These are phyloP conservation scores for Nomada fabriciana DNA, from an alignment of 2,888 invertebrate species.

Conservation along the genomic window DNA sequence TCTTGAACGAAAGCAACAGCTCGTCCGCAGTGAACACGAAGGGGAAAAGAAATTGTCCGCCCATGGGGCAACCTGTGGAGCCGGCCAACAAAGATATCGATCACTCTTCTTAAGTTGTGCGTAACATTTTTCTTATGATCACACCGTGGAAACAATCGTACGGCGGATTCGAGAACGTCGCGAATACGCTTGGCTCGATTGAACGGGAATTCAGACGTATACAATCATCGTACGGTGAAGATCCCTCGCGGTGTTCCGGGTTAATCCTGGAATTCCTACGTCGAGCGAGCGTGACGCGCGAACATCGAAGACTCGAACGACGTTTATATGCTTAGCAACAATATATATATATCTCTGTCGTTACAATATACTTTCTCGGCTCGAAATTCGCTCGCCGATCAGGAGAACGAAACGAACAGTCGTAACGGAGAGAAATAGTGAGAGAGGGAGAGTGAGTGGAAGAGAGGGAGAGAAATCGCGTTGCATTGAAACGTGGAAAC, in stretches of 20 bases:
- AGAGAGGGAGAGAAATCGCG: constrained; percentile 22
- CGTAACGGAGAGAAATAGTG: constrained; percentile 30
- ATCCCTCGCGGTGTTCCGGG: constrained; percentile 12
- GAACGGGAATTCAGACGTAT: neutral
- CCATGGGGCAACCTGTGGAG: neutral
- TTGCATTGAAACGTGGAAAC: constrained; percentile 36
- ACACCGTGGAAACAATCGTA: constrained; percentile 19
- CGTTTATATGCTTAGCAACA: constrained; percentile 4
- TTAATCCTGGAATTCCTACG: neutral
- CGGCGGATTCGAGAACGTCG: constrained; percentile 54
- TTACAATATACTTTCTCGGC: constrained; percentile 3
- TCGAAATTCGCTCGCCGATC: constrained; percentile 32
- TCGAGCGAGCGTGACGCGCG: constrained; percentile 28
- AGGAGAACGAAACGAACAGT: constrained; percentile 43
- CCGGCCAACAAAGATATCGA: neutral
- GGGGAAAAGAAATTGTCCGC: neutral
- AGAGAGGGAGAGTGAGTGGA: constrained; percentile 29
- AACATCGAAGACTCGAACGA: constrained; percentile 4
- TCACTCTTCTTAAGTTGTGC: constrained; percentile 56
- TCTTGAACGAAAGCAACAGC: constrained; percentile 3
- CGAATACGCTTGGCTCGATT: constrained; percentile 55
- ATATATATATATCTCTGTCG: constrained; percentile 24
- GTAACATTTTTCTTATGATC: constrained; percentile 28
- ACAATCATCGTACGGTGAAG: constrained; percentile 16
- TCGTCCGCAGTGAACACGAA: neutral